phyloP scores from a whole-genome alignment of 2,797 vertebrate species.

The Perodicticus potto region DNA sequence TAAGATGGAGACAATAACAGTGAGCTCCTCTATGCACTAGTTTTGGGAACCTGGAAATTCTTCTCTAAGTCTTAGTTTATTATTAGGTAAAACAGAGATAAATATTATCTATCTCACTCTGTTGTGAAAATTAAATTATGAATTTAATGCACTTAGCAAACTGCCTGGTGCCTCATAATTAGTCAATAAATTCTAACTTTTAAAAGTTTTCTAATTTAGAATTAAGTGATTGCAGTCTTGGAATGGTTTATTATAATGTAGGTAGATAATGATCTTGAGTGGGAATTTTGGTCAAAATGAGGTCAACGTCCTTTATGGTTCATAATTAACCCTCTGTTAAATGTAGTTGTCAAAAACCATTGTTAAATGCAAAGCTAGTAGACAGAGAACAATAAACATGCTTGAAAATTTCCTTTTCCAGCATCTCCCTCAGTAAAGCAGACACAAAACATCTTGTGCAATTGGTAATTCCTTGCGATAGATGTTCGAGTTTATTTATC shows the following conservation, averaged over 20 bases:
- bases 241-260: background rate
- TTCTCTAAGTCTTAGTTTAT: background rate
- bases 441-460: conserved; percentile 50
- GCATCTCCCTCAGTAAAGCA: background rate
- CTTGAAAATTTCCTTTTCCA: background rate
- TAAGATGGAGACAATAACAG: background rate
- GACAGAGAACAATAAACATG: background rate
- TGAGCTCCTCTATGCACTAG: background rate
- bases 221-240: background rate
- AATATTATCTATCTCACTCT: background rate
- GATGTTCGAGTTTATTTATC: conserved; percentile 75
- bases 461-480: conserved; percentile 67
- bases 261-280: background rate
- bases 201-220: background rate
- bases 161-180: background rate
- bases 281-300: conserved; percentile 17
- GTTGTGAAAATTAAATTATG: conserved; percentile 13
- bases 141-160: background rate
- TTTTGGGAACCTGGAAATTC: background rate
- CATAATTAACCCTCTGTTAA: background rate
- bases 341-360: background rate
- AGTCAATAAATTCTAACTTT: background rate
- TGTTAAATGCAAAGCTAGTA: background rate
- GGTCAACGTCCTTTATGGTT: background rate
- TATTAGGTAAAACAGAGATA: background rate